phyloP scores from a whole-genome alignment of 2,888 invertebrate species.

The Thysanoteuthis rhombus region DNA sequence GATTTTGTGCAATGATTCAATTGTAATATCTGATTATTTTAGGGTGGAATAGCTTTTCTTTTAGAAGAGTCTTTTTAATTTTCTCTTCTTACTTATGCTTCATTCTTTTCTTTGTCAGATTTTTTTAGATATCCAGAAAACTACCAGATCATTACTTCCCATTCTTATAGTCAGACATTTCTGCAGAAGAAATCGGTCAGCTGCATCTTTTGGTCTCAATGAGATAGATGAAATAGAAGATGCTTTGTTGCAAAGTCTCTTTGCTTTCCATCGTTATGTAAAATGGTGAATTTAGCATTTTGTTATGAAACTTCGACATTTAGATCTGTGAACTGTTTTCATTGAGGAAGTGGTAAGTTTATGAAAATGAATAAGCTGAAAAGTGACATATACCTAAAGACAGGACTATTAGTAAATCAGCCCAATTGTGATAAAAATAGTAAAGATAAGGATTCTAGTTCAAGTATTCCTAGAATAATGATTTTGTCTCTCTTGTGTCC shows the following conservation, averaged over 20 bases:
- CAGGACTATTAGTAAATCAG: too few relatives aligned
- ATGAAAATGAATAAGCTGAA: too few relatives aligned
- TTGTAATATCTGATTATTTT: too few relatives aligned
- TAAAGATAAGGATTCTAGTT: too few relatives aligned
- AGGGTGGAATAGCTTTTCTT: background rate
- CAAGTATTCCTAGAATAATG: too few relatives aligned
- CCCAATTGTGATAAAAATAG: too few relatives aligned
- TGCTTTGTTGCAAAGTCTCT: background rate
- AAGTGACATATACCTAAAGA: too few relatives aligned
- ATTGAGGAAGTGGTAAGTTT: too few relatives aligned
- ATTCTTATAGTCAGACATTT: background rate
- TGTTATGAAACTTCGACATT: too few relatives aligned
- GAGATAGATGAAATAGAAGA: background rate
- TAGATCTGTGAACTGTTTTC: too few relatives aligned
- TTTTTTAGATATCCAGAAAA: background rate
- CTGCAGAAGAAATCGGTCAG: background rate
- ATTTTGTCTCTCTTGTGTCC: too few relatives aligned
- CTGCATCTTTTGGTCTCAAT: background rate
- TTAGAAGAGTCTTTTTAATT: background rate
- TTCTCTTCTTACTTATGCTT: background rate
- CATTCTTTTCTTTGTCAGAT: background rate
- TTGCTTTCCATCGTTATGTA: background rate
- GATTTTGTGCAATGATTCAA: too few relatives aligned
- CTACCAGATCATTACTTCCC: background rate
- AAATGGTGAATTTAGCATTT: background rate